These are phyloP conservation scores for Synanthedon vespiformis DNA, from an alignment of 2,888 invertebrate genomes.

Conservation along the genomic window DNA sequence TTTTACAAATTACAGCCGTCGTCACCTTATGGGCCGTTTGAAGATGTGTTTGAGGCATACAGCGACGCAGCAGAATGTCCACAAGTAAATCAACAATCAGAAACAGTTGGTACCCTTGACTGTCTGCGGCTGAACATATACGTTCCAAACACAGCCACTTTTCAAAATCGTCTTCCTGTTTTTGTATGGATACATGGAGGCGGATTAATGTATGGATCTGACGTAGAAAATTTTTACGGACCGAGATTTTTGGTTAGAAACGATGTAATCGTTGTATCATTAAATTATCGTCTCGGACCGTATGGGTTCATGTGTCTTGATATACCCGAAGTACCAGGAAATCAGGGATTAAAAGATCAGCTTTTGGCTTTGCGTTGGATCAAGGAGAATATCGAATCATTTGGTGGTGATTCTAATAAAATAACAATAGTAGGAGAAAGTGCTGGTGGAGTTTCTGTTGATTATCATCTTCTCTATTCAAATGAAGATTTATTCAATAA, in stretches of 20 bases:
- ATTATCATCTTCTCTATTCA: constrained; percentile 17
- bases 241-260: constrained; percentile 32
- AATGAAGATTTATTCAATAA: constrained; percentile 29
- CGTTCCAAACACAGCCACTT: constrained; percentile 27
- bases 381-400: constrained; percentile 33
- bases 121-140: constrained; percentile 36
- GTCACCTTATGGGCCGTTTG: constrained; percentile 22
- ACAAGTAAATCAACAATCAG: constrained; percentile 22
- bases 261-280: constrained; percentile 32
- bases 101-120: constrained; percentile 24
- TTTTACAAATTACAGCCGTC: constrained; percentile 18
- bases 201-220: constrained; percentile 20
- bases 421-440: constrained; percentile 41
- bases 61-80: constrained; percentile 36
- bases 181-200: constrained; percentile 41
- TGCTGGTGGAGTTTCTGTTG: constrained; percentile 30
- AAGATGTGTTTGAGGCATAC: constrained; percentile 29
- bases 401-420: constrained; percentile 33
- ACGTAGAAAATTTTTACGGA: constrained; percentile 22
- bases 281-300: constrained; percentile 40
- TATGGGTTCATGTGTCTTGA: constrained; percentile 46
- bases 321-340: constrained; percentile 30
- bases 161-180: constrained; percentile 26
- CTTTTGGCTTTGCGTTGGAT: constrained; percentile 35
- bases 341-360: constrained; percentile 45